These are phyloP conservation scores for Zalophus californianus DNA, from an alignment of 2,797 vertebrate species.

Conservation along the genomic window DNA sequence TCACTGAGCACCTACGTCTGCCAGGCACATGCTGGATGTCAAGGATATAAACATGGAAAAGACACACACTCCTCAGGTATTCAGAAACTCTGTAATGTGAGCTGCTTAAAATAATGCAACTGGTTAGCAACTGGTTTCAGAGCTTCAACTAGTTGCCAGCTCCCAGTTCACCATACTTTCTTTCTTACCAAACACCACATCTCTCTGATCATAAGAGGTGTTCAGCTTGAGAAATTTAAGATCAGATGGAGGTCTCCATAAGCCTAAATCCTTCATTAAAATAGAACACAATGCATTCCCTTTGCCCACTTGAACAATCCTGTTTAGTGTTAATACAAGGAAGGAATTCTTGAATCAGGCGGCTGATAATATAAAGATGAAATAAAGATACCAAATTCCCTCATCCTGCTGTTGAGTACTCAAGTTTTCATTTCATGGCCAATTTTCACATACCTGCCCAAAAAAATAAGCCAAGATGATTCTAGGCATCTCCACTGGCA, in stretches of 20 bases:
- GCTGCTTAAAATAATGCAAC: not conserved
- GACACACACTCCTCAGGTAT: not conserved
- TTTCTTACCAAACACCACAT: not conserved
- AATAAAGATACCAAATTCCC: not conserved
- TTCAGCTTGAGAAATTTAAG: not conserved
- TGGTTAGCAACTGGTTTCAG: not conserved
- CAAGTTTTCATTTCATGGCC: not conserved
- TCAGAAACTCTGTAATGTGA: not conserved
- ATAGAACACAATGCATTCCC: not conserved
- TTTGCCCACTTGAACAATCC: not conserved
- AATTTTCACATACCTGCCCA: not conserved
- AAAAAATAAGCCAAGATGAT: not conserved
- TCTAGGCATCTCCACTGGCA: not conserved
- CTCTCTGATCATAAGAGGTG: not conserved
- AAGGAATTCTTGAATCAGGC: not conserved
- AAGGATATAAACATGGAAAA: not conserved
- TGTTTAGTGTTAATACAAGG: not conserved
- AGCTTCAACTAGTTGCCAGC: not conserved
- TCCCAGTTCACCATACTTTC: not conserved
- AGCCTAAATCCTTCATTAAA: not conserved
- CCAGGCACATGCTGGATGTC: rapidly evolving
- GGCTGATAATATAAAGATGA: not conserved
- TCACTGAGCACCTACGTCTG: not conserved
- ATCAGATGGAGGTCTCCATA: not conserved
- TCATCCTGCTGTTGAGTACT: not conserved